These are phyloP conservation scores for Clunio marinus DNA, from an alignment of 2,888 invertebrate genomes.

Conservation along the genomic window DNA sequence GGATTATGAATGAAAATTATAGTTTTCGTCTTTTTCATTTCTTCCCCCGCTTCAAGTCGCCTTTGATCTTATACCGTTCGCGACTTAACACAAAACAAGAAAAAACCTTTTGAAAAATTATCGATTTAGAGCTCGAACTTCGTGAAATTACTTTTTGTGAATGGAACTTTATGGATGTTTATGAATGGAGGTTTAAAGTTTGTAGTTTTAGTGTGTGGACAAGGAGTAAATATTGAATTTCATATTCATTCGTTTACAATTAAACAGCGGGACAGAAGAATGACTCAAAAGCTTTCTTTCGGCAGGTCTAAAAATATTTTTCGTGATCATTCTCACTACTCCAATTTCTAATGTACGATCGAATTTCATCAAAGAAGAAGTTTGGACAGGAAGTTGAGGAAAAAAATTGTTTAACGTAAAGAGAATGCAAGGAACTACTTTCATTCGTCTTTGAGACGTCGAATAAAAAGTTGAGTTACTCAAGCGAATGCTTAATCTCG, in stretches of 20 bases:
- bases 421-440: constrained; percentile 2
- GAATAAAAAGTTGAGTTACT: background rate
- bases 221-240: constrained; percentile 18
- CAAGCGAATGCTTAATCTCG: background rate
- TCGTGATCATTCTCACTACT: too few relatives aligned
- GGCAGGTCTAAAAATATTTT: background rate
- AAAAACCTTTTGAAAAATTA: constrained; percentile 29
- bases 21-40: background rate
- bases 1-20: constrained; percentile 39
- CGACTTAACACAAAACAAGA: constrained; percentile 21
- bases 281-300: background rate
- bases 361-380: background rate
- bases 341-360: background rate
- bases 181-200: constrained; percentile 3
- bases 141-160: constrained; percentile 10
- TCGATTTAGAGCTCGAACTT: constrained; percentile 29
- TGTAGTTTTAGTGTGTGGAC: too few relatives aligned
- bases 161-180: constrained; percentile 20
- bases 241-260: background rate
- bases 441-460: background rate
- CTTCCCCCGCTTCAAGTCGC: background rate
- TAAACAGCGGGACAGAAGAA: background rate
- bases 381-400: constrained; percentile 8
- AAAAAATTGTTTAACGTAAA: background rate
- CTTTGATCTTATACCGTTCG: constrained; percentile 34